Evolutionary conservation across 2,888 invertebrate species (phyloP), one percentile per base, ranked within the genome.

Genomic region (Chymomyza caudatula): DNA sequence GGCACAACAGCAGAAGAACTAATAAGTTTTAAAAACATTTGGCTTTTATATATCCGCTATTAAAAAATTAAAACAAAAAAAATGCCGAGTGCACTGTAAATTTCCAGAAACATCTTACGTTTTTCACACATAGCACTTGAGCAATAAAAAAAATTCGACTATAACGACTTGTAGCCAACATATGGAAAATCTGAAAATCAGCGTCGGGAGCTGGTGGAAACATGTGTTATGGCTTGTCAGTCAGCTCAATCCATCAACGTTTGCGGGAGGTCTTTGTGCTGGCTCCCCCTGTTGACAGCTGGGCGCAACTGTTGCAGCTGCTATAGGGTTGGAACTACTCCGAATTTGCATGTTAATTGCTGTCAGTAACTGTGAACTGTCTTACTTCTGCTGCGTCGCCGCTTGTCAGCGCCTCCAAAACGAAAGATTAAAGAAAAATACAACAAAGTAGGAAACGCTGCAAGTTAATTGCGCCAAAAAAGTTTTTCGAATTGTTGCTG

Each of bases 131-230:
- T 25, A 56, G 44, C 47, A 47, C 47, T 47, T 11, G 47, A 47
- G 47, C 5, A 19, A 0, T 5, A 47, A 47, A 47, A 47, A 25
- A 19, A 37, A 54, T 58, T 62, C 47, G 23, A n/a, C 43, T 64
- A 58, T 65, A 66, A 70, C 25, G 57, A 66, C 64, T 74, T 58
- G 37, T 58, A 60, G 64, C 64, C 44, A 69, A 69, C 84, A 84
- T 77, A 84, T 80, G 77, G 84, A 65, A 78, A 76, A 69, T 70
- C 71, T 78, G 76, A 62, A 55, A 66, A 66, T 77, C 82, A 77
- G 71, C 79, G 76, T 69, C 63, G 29, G 22, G 42, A 65, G 4
- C 49, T 56, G 42, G 44, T 47, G 29, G 19, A 37, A 25, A 49
- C 37, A 63, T 65, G 58, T 63, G 60, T 61, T 67, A 65, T 60